These are phyloP conservation scores for Melikaiella ostensackeni DNA, from an alignment of 2,888 invertebrate genomes.

Conservation along the genomic window DNA sequence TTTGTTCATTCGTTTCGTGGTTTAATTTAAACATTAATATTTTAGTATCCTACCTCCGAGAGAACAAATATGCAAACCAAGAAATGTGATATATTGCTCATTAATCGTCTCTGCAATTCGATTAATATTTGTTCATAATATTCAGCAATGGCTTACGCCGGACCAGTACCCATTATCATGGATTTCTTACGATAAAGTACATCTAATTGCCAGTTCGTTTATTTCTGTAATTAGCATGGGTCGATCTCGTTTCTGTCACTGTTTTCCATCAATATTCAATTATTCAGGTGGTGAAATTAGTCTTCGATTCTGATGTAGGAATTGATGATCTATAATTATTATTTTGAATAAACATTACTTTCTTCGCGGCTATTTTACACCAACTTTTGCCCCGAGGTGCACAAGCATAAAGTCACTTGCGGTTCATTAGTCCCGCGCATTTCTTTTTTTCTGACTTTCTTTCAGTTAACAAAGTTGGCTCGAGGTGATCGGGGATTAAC, in stretches of 20 bases:
- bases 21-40: not conserved
- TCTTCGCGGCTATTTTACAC: not conserved
- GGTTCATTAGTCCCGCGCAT: constrained; percentile 32
- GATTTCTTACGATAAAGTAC: constrained; percentile 27
- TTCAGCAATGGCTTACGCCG: not conserved
- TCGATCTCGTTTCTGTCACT: not conserved
- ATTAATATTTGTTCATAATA: constrained; percentile 22
- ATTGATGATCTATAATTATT: constrained; percentile 6
- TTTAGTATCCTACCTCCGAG: constrained; percentile 3
- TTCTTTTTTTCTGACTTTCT: constrained; percentile 28
- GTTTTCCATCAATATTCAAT: constrained; percentile 20
- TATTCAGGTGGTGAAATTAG: not conserved
- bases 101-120: not conserved
- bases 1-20: not conserved
- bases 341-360: constrained; percentile 22
- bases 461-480: constrained; percentile 36
- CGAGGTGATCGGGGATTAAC: constrained; percentile 38
- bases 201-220: constrained; percentile 24
- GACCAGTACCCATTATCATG: constrained; percentile 23
- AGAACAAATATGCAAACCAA: not conserved
- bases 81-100: constrained; percentile 34
- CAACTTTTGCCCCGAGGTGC: constrained; percentile 7
- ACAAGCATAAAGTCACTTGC: constrained; percentile 27
- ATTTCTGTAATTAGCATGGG: constrained; percentile 23
- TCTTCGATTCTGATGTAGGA: not conserved